phyloP scores from a whole-genome alignment of 2,888 invertebrate genomes.

The Watsonalla cultraria region DNA sequence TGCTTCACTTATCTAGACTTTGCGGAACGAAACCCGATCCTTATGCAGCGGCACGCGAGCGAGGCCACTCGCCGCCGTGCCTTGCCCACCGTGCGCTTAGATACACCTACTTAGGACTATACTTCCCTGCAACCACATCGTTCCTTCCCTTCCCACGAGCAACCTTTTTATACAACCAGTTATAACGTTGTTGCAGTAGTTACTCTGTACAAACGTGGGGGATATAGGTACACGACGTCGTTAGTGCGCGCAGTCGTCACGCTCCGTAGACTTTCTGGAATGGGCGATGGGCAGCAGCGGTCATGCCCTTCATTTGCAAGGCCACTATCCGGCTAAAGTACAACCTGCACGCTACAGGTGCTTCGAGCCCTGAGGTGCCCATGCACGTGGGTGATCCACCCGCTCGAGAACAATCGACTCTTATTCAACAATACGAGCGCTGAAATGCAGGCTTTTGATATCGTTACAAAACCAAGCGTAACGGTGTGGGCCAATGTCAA shows the following conservation, averaged over 20 bases:
- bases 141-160: constrained; percentile 33
- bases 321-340: constrained; percentile 39
- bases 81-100: constrained; percentile 17
- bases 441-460: constrained; percentile 71
- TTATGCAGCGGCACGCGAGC: constrained; percentile 59
- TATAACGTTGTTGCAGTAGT: constrained; percentile 5
- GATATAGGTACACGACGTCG: neutral
- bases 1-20: constrained; percentile 66
- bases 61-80: constrained; percentile 44
- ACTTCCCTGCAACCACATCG: constrained; percentile 26
- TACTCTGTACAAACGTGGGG: constrained; percentile 3
- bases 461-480: constrained; percentile 69
- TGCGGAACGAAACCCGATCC: constrained; percentile 75
- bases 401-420: constrained; percentile 62
- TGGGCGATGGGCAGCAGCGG: constrained; percentile 21
- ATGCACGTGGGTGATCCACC: constrained; percentile 46
- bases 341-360: constrained; percentile 51
- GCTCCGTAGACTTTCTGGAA: constrained; percentile 30
- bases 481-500: constrained; percentile 73
- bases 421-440: constrained; percentile 50
- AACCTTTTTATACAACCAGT: constrained; percentile 14
- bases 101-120: constrained; percentile 12
- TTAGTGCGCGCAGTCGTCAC: constrained; percentile 24
- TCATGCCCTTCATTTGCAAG: constrained; percentile 45
- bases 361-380: constrained; percentile 55